Percentiles rank a stretch among this genome's conserved stretches.
phyloP scores from a whole-genome alignment of 2,888 invertebrate species.

The Harmothoe impar region DNA sequence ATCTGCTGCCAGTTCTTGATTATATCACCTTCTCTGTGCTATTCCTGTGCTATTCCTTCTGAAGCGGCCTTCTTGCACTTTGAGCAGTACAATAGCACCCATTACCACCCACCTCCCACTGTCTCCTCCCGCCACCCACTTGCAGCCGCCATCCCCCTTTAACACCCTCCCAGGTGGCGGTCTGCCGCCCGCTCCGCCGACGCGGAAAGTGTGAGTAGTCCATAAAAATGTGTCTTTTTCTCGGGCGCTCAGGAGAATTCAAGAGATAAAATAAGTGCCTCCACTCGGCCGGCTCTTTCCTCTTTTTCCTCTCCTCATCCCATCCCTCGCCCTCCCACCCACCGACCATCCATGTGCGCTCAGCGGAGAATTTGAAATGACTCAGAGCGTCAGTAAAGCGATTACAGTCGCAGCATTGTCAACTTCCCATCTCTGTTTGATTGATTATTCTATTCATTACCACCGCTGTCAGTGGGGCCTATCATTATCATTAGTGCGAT shows the following conservation, averaged over 20 bases:
- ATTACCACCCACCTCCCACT: background rate
- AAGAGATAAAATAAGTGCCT: conserved; percentile 49
- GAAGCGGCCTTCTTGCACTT: background rate
- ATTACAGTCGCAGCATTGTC: conserved; percentile 58
- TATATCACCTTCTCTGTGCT: background rate
- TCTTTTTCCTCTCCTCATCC: background rate
- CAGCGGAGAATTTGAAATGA: conserved; percentile 55
- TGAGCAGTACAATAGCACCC: background rate
- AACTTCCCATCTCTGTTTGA: conserved; percentile 43
- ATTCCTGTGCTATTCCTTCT: background rate
- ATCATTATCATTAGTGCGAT: conserved; percentile 61
- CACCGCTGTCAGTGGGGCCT: conserved; percentile 34
- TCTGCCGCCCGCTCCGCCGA: background rate
- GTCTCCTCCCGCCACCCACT: background rate
- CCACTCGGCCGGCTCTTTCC: background rate
- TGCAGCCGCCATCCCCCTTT: too few relatives aligned
- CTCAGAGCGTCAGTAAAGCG: conserved; percentile 60
- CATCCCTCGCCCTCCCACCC: background rate
- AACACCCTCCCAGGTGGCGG: too few relatives aligned
- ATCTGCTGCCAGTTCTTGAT: background rate
- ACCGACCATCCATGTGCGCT: background rate
- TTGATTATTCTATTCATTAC: conserved; percentile 59
- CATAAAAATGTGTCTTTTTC: conserved; percentile 52
- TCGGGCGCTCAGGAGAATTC: conserved; percentile 27
- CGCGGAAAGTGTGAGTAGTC: conserved; percentile 29